A percentile compares a stretch with the other conserved stretches of the same genome.
Conservation (phyloP, 2,797 vertebrate genomes). For the Otolemur crassicaudatus region DNA sequence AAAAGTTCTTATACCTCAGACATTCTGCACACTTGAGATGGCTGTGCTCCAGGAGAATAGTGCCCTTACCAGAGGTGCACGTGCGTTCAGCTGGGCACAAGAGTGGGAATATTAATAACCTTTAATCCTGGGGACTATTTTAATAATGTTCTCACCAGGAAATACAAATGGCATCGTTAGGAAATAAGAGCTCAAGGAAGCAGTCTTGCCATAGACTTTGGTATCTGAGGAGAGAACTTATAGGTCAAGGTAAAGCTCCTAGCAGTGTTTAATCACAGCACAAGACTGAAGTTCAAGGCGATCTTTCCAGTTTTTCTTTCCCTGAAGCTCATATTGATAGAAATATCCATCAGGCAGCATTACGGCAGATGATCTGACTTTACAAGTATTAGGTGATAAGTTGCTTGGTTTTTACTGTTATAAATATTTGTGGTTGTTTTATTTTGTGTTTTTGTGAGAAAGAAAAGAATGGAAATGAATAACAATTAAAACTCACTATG, state of each 20-base stretch:
- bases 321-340: background rate
- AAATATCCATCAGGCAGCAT: background rate
- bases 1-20: conserved; percentile 32
- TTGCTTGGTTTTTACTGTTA: conserved; percentile 20
- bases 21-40: background rate
- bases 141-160: conserved; percentile 43
- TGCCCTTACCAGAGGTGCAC: background rate
- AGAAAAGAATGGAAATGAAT: conserved; percentile 20
- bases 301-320: background rate
- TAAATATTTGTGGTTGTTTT: background rate
- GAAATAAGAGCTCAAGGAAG: conserved; percentile 7
- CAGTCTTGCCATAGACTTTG: background rate
- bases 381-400: background rate
- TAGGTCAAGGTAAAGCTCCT: conserved; percentile 41
- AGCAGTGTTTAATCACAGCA: background rate
- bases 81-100: background rate
- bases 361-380: background rate
- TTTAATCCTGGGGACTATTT: background rate
- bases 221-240: conserved; percentile 40
- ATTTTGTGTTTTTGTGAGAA: conserved; percentile 43
- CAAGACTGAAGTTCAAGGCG: background rate
- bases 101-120: background rate
- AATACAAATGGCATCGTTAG: conserved; percentile 22
- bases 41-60: background rate
- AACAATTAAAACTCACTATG: background rate